Conservation (phyloP, 2,888 invertebrate species). For the Tipula helvola region DNA sequence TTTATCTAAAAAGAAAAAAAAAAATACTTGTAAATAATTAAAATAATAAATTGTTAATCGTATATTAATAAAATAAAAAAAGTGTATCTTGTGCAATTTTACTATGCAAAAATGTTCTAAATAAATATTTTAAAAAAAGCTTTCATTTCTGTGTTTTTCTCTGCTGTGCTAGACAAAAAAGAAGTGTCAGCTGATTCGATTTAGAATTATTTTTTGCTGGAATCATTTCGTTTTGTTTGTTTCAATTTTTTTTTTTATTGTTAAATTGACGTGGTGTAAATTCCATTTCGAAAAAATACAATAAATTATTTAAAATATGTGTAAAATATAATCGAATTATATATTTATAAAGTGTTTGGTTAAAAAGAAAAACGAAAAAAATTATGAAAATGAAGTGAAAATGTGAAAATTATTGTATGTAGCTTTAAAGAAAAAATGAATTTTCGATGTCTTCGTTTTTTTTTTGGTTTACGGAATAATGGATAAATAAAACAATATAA, state of each 20-base stretch:
- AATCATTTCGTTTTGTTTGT: not conserved
- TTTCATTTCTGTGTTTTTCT: not conserved
- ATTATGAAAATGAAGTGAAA: not conserved
- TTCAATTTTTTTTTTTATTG: not conserved
- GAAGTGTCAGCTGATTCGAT: not conserved
- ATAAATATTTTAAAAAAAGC: not conserved
- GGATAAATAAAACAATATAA: not conserved
- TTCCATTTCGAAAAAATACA: not conserved
- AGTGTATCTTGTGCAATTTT: not conserved
- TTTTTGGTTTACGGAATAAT: not conserved
- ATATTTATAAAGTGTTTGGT: not conserved
- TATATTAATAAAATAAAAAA: not conserved
- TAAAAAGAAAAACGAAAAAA: not conserved
- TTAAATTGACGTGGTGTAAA: not conserved
- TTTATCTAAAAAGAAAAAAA: not conserved
- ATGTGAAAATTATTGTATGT: not conserved
- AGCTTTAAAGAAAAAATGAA: not conserved
- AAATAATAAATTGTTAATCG: not conserved
- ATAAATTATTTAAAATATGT: not conserved
- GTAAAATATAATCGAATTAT: not conserved
- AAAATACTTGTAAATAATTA: not conserved
- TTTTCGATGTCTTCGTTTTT: not conserved
- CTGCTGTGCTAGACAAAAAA: not conserved
- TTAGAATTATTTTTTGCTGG: not conserved
- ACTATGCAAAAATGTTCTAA: not conserved